Conservation (phyloP, 2,797 vertebrate genomes). For the Sebastes dallii region DNA sequence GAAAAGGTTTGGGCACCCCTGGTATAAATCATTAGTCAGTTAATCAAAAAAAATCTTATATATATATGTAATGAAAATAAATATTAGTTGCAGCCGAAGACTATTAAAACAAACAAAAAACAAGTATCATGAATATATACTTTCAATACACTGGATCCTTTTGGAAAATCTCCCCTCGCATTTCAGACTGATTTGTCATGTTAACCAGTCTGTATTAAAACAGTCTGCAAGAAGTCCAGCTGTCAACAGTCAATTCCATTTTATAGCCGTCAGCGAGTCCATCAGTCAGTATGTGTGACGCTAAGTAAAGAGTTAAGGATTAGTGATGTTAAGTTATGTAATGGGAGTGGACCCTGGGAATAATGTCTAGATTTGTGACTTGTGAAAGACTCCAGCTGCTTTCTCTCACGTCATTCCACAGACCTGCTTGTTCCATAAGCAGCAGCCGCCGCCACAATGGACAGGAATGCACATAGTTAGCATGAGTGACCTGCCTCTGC, state of each 20-base stretch:
- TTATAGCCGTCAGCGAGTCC: conserved; percentile 9
- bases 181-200: conserved; percentile 4
- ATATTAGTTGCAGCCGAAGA: neutral
- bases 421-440: conserved; percentile 54
- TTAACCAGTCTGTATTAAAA: conserved; percentile 23
- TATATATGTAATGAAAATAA: neutral
- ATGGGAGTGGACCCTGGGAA: conserved; percentile 44
- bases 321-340: conserved; percentile 50
- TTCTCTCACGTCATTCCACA: conserved; percentile 52
- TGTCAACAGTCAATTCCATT: conserved; percentile 33
- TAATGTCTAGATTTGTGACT: conserved; percentile 62
- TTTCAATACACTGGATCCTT: neutral
- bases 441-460: conserved; percentile 29
- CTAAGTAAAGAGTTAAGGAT: conserved; percentile 45
- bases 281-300: conserved; percentile 2
- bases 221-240: conserved; percentile 3
- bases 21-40: neutral
- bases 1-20: too few species aligned
- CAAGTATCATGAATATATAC: too few species aligned
- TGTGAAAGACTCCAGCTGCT: conserved; percentile 59
- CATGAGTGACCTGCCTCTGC: conserved; percentile 33
- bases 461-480: conserved; percentile 19
- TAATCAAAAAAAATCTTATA: neutral
- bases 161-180: neutral
- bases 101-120: neutral